A percentile compares a stretch with the other conserved stretches of the same genome.
Conservation (phyloP, 2,113 vertebrate genomes). For the Crotophaga sulcirostris region DNA sequence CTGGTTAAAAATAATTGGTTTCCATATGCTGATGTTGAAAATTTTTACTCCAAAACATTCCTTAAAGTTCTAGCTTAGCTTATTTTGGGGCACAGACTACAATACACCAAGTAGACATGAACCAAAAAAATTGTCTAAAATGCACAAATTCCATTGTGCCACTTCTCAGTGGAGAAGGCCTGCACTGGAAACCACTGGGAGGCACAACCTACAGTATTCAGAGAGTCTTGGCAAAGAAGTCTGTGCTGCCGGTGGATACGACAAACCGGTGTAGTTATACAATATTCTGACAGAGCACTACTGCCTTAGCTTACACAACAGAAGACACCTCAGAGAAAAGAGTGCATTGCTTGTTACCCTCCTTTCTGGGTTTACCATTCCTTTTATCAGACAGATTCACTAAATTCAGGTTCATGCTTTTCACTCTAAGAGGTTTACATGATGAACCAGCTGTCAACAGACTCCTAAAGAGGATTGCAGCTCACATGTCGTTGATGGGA, state of each 20-base stretch:
- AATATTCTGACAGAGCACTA: not conserved
- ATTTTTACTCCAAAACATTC: not conserved
- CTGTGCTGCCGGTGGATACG: not conserved
- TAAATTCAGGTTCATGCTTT: constrained; percentile 46
- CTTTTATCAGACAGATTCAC: constrained; percentile 3
- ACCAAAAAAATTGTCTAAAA: not conserved
- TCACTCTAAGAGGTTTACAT: constrained; percentile 48
- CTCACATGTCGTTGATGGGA: not conserved
- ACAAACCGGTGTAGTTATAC: not conserved
- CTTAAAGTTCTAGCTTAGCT: not conserved
- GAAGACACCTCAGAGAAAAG: not conserved
- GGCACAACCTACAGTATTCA: not conserved
- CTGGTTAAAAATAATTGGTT: not conserved
- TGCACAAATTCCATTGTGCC: not conserved
- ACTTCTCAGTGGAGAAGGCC: not conserved
- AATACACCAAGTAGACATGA: not conserved
- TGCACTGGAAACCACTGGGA: not conserved
- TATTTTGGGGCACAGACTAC: not conserved
- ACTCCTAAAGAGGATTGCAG: constrained; percentile 38
- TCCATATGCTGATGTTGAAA: not conserved
- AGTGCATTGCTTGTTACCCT: not conserved
- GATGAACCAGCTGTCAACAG: constrained; percentile 46
- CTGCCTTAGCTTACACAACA: not conserved
- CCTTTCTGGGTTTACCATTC: not conserved
- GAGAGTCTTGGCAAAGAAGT: not conserved